Percentiles rank a stretch among this genome's conserved stretches.
These are phyloP conservation scores for Melanotaenia nigrans DNA, from an alignment of 2,797 vertebrate species.

Conservation along the genomic window DNA sequence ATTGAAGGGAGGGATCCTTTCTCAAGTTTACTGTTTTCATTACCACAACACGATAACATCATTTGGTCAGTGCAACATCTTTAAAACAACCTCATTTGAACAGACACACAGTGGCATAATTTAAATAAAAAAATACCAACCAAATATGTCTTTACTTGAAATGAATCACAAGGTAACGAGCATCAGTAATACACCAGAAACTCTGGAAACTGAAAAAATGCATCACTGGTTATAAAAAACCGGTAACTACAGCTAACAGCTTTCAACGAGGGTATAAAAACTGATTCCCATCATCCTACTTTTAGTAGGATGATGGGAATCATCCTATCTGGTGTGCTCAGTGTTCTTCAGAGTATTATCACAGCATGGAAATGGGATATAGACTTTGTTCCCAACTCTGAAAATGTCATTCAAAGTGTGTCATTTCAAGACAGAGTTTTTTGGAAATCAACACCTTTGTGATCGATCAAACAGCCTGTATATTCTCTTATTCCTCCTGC, in stretches of 20 bases:
- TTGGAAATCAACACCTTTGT: constrained; percentile 53
- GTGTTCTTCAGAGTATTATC: constrained; percentile 7
- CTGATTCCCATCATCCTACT: not conserved
- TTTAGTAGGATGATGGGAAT: constrained; percentile 4
- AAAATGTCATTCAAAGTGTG: constrained; percentile 48
- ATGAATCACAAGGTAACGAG: too few species aligned
- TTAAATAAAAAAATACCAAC: too few species aligned
- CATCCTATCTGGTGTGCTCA: constrained; percentile 13
- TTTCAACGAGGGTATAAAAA: constrained; percentile 19
- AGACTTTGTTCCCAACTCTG: constrained; percentile 33
- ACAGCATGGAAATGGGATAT: constrained; percentile 19
- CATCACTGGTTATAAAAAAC: not conserved
- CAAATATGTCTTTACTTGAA: too few species aligned
- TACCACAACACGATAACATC: too few species aligned
- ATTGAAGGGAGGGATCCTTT: too few species aligned
- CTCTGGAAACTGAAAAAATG: not conserved
- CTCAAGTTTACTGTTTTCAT: too few species aligned
- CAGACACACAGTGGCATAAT: too few species aligned
- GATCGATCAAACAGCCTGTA: constrained; percentile 51
- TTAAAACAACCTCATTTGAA: too few species aligned
- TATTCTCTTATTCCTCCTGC: constrained; percentile 41
- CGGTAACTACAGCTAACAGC: constrained; percentile 1
- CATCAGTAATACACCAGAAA: not conserved
- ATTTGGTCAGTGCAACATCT: too few species aligned
- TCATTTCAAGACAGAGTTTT: constrained; percentile 40